Evolutionary conservation across 37 sponge, comb jelly and placozoan species (phyloP).

Genomic region (Cliona cf. orientalis): DNA sequence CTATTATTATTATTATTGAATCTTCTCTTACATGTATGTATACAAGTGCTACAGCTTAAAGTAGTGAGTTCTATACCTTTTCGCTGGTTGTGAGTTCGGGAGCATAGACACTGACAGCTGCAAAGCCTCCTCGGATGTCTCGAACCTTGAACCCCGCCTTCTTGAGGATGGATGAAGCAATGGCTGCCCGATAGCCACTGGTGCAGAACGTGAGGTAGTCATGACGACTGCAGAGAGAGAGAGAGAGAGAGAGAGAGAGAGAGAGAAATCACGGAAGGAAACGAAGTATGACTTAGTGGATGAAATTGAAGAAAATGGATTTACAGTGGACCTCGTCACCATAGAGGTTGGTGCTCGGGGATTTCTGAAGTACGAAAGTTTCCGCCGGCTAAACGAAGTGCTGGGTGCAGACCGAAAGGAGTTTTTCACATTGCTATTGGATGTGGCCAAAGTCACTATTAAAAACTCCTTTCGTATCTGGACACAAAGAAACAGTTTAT

Average conservation of each 20-base stretch:
- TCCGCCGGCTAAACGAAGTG: too few species aligned
- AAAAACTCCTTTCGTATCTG: too few species aligned
- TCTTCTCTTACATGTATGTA: background rate
- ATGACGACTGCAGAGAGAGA: constrained; percentile 14
- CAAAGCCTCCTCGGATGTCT: constrained; percentile 82
- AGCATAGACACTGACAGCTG: constrained; percentile 60
- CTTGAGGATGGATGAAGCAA: constrained; percentile 72
- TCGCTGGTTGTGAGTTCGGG: constrained; percentile 73
- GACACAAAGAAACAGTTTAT: too few species aligned
- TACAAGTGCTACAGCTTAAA: background rate
- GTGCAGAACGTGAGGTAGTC: constrained; percentile 70
- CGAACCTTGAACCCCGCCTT: constrained; percentile 49
- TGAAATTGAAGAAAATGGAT: too few species aligned
- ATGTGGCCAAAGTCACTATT: too few species aligned
- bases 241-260: background rate
- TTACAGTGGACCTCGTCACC: too few species aligned
- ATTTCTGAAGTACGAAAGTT: too few species aligned
- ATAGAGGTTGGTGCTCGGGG: too few species aligned
- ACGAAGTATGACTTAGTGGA: too few species aligned
- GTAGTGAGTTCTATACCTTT: constrained; percentile 23
- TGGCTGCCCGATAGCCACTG: constrained; percentile 82
- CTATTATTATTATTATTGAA: background rate
- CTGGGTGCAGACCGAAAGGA: too few species aligned
- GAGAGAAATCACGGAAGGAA: background rate
- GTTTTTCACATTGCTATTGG: too few species aligned